These are phyloP conservation scores for Protophormia terraenovae DNA, from an alignment of 2,888 invertebrate species.

Conservation along the genomic window DNA sequence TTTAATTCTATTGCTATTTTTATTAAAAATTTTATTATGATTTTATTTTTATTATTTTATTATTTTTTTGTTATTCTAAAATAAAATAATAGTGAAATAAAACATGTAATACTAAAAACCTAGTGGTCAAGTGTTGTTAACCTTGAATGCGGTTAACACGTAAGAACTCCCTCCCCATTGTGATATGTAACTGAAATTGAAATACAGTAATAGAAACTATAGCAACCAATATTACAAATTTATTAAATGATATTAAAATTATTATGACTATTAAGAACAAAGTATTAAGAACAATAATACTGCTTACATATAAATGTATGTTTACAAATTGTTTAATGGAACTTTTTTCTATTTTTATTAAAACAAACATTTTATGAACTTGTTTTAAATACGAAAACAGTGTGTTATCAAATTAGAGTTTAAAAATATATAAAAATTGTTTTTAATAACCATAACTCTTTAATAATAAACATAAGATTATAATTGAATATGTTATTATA, in stretches of 20 bases:
- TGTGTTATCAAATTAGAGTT: no score
- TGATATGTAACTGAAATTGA: constrained; percentile 32
- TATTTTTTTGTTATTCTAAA: constrained; percentile 4
- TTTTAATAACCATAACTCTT: no score
- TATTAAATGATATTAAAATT: constrained; percentile 32
- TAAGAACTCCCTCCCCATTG: constrained; percentile 38
- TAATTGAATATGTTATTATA: no score
- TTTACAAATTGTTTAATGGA: no score
- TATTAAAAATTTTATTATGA: constrained; percentile 9
- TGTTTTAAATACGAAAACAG: no score
- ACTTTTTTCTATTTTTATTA: no score
- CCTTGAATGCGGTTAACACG: constrained; percentile 65
- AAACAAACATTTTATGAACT: no score
- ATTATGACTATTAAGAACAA: constrained; percentile 2
- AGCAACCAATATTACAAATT: constrained; percentile 8
- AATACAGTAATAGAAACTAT: not conserved
- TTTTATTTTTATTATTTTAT: constrained; percentile 23
- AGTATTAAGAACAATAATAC: not conserved
- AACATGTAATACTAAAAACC: constrained; percentile 47
- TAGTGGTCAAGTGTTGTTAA: constrained; percentile 65
- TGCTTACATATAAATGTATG: not conserved
- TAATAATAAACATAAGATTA: no score
- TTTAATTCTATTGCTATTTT: constrained; percentile 2
- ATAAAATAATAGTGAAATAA: constrained; percentile 27
- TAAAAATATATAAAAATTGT: no score